Evolutionary conservation across 2,888 invertebrate genomes (phyloP), one percentile per base, ranked within the genome.

Genomic region (Pyrrhia umbra): DNA sequence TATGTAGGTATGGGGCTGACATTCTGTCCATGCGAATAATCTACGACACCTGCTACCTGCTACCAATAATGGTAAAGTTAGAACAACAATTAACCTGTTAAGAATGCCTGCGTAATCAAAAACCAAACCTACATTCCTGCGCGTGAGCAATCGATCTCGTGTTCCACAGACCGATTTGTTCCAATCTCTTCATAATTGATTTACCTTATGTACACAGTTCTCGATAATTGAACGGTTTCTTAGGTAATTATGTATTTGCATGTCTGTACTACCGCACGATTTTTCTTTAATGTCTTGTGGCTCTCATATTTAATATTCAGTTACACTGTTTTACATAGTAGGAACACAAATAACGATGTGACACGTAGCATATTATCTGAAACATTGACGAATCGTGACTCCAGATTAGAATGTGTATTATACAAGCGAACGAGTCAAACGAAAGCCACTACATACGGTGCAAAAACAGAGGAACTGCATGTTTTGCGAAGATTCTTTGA

Each of bases 171-270:
- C 18, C 56, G 25, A 58, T 68, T 68, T 40, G 61, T 68, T 73
- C 50, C 57, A 60, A 73, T 62, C 59, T 61, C 34, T 58, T 57
- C 47, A 16, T 69, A 73, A 77, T 68, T 62, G 57, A 55, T 73
- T 68, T 52, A 37, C 23, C 25, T 39, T 42, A 40, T 54, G 52
- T 56, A 61, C 27, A 49, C 21, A 63, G 21, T 34, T 49, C 30
- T 25, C 8, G 8, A 21, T 61, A 52, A 62, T 58, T 64, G 30
- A 55, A 16, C 34, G 30, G 27, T 67, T 65, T 68, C 45, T 72
- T 57, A 23, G 34, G 50, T 67, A 71, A 59, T 64, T 23, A 46
- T 57, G 9, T 37, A 40, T 16, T 42, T 40, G 16, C 60, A 15
- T 43, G 20, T 18, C 18, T 40, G 37, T 25, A n/a, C 27, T 16